Evolutionary conservation across 2,797 vertebrate species (phyloP).

Genomic region (Halcyon leucocephala): DNA sequence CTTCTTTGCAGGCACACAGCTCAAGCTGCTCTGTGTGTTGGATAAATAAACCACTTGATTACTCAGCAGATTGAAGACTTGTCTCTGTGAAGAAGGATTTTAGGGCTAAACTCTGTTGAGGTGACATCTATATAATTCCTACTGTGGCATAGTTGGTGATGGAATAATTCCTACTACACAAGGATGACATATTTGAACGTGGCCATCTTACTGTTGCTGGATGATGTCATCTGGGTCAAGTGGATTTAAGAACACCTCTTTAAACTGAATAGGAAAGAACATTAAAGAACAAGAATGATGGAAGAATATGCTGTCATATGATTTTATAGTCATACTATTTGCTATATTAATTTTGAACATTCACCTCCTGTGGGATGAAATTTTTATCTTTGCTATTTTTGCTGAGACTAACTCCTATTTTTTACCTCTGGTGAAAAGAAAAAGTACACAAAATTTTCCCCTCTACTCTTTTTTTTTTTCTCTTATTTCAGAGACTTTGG

Average conservation of each 20-base stretch:
- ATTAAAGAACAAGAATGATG: not conserved
- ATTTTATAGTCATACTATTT: not conserved
- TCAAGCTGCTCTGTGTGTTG: not conserved
- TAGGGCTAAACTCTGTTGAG: not conserved
- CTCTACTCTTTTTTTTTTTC: accelerated
- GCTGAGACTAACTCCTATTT: not conserved
- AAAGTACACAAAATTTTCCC: not conserved
- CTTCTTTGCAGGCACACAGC: not conserved
- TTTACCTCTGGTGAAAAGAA: not conserved
- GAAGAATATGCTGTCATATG: not conserved
- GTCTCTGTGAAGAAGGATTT: accelerated
- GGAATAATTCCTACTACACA: accelerated
- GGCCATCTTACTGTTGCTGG: accelerated
- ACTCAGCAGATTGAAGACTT: not conserved
- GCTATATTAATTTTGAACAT: not conserved
- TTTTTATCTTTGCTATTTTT: not conserved
- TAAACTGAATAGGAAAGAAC: not conserved
- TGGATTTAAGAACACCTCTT: not conserved
- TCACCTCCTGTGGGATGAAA: not conserved
- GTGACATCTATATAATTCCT: accelerated
- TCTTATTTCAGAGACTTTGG: not conserved
- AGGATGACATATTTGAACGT: not conserved
- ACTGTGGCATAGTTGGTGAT: accelerated
- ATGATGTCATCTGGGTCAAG: not conserved
- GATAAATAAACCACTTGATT: not conserved